Evolutionary conservation across 2,888 invertebrate species (phyloP), one percentile per base, ranked within the genome.

Genomic region (Conchocele bisecta): DNA sequence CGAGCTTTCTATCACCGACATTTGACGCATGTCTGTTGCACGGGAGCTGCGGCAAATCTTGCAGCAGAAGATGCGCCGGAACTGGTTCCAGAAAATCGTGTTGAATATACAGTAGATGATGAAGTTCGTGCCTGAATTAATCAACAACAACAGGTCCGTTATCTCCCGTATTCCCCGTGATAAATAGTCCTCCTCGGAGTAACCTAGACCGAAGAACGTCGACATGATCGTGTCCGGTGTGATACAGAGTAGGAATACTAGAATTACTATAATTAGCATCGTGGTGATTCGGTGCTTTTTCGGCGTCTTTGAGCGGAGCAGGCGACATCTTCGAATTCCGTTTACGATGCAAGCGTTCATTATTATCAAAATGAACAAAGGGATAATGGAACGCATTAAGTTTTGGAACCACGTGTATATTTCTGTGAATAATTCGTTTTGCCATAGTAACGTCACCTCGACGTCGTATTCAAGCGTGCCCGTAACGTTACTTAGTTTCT

Each of bases 151-250:
- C 20, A 86, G 76, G 66, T 91, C 91, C 1, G 90, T 89, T 28
- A 91, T 88, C 74, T 91, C 91, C 1, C 91, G 77, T 15, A 90
- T 85, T 17, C 88, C 90, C 33, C 84, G 79, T 2, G 88, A 85
- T 15, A 89, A 68, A 72, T 83, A 88, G 57, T 83, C 82, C 42
- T 87, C 86, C 60, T 91, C 91, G 31, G 83, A 84, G 77, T 91
- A 91, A 5, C 91, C 91, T 7, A 88, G 79, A 11, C 86, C 86
- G 57, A 90, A 86, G 42, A 89, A 84, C 13, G 88, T 87, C 5
- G 90, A 90, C 86, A 91, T 83, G 54, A 90, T 85, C 37, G 90
- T 89, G 69, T 91, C 91, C 1, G 91, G 91, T 17, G 87, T 88
- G 39, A 89, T 87, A 73, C 89, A 90, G 29, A 89, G 74, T n/a